Base-by-base conservation (phyloP, 2,888 invertebrate species). In the Diadegma fenestrale region DNA sequence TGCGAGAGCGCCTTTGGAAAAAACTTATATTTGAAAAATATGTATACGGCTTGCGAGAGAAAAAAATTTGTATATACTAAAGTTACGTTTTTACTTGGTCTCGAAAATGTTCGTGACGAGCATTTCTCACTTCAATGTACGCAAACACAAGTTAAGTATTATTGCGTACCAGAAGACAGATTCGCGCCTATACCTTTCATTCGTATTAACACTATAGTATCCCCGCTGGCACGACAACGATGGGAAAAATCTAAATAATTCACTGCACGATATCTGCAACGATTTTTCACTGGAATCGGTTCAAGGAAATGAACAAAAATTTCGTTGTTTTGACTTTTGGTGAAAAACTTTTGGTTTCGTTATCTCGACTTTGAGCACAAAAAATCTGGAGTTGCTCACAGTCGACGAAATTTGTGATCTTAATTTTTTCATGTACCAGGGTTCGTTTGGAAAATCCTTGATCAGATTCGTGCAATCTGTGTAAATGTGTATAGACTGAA, bases 71-170 rank as follows among this genome's bases (percentile, higher is more conserved):
- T 61, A 66, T 66, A 68, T 69, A 71, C 22, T 37, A 58, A 68
- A 78, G 48, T 78, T 68, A 54, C 19, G 66, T 80, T 58, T 17
- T 48, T 17, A 48, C 48, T 48, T 30, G 33, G 66, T 76, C 75
- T 51, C 48, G 75, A 58, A 48, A 71, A 75, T 66, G 30, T 17
- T 82, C 75, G 45, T 72, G 30, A 58, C 30, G 76, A 72, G 64
- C 43, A 58, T 85, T 58, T 63, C 14, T 72, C 10, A 14, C 63
- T 80, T 64, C 73, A 48, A 58, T 66, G 48, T 17, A 76, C 69
- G 71, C 58, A 66, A 61, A 75, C 76, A 76, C 75, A 83, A 85
- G 79, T 85, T 76, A 85, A 87, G 87, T 87, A 87, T 86, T 87
- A 86, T 84, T 84, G 61, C 54, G 79, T 86, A 75, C 73, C 73